A percentile compares a stretch with the other conserved stretches of the same genome.
Evolutionary conservation across 2,797 vertebrate species (phyloP).

Genomic region (Bradypus variegatus): DNA sequence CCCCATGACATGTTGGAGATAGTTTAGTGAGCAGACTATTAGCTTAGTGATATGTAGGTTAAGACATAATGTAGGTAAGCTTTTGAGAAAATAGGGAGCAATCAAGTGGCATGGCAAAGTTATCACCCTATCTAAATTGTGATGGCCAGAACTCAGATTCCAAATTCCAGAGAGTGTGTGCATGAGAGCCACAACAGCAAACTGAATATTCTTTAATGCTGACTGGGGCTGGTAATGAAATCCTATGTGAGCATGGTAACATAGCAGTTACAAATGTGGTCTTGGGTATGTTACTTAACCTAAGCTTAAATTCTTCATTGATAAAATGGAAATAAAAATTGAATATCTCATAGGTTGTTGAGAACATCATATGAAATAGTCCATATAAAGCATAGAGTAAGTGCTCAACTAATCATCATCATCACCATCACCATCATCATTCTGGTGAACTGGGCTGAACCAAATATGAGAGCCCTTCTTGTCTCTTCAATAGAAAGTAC

Average conservation of each 20-base stretch:
- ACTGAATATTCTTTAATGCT: neutral
- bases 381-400: neutral
- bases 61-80: too few relatives aligned
- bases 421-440: neutral
- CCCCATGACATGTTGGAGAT: neutral
- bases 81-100: neutral
- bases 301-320: neutral
- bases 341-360: neutral
- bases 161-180: neutral
- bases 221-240: neutral
- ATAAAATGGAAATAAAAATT: neutral
- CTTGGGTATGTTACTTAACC: neutral
- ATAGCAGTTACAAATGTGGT: neutral
- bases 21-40: neutral
- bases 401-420: neutral
- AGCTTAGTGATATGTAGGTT: too few relatives aligned
- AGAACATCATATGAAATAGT: neutral
- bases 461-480: neutral
- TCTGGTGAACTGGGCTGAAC: neutral
- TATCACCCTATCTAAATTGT: neutral
- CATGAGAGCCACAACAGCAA: neutral
- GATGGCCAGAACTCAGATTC: neutral
- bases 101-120: neutral
- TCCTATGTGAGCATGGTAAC: neutral
- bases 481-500: neutral